These are phyloP conservation scores for Sciurus carolinensis DNA, from an alignment of 2,797 vertebrate genomes.

Conservation along the genomic window DNA sequence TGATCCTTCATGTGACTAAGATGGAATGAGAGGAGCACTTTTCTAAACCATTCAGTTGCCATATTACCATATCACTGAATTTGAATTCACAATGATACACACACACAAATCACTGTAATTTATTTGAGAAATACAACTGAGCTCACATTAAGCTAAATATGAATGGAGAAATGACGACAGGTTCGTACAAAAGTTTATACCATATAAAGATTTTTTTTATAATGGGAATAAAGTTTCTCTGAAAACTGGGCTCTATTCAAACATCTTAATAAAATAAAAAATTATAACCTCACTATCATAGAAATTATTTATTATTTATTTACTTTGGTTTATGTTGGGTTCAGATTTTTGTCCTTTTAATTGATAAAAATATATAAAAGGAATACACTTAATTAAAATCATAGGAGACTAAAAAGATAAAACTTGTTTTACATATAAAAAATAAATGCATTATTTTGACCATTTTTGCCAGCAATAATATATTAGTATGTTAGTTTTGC, in stretches of 20 bases:
- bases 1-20: background rate
- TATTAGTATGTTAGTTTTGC: background rate
- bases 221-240: background rate
- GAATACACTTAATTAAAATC: slow-evolving; percentile 39
- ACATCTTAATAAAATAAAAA: background rate
- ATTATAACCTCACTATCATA: background rate
- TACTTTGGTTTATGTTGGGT: background rate
- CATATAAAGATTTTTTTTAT: slow-evolving; percentile 24
- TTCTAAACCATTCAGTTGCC: background rate
- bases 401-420: background rate
- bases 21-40: background rate
- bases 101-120: background rate
- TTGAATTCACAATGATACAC: background rate
- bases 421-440: slow-evolving; percentile 14
- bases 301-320: background rate
- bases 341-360: slow-evolving; percentile 5
- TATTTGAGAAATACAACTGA: background rate
- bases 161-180: background rate
- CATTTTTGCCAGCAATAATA: background rate
- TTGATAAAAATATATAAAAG: background rate
- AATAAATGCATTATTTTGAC: background rate
- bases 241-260: background rate
- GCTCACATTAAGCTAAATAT: background rate
- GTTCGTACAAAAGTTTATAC: background rate
- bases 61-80: background rate